Evolutionary conservation across 2,113 vertebrate genomes (phyloP).

Genomic region (Castor canadensis): DNA sequence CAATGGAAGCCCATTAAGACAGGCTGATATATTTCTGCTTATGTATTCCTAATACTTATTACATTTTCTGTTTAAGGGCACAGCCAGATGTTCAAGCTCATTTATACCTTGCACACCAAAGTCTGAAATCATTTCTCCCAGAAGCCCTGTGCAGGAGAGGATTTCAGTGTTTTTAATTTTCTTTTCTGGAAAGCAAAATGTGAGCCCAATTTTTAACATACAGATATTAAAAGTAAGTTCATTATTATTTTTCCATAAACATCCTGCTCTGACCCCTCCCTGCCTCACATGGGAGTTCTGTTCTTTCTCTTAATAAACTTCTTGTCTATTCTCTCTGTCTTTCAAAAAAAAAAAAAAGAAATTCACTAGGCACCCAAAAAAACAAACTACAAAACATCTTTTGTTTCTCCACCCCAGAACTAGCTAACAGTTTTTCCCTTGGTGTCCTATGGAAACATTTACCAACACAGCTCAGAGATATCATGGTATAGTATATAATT

Average conservation of each 20-base stretch:
- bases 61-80: background rate
- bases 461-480: background rate
- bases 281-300: too few relatives aligned
- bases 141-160: accelerated
- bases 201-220: background rate
- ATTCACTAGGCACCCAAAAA: background rate
- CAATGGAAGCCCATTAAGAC: background rate
- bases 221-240: background rate
- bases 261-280: too few relatives aligned
- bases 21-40: background rate
- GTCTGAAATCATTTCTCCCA: background rate
- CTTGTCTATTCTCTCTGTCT: too few relatives aligned
- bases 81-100: background rate
- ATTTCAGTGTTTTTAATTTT: background rate
- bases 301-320: too few relatives aligned
- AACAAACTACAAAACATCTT: background rate
- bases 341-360: background rate
- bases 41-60: background rate
- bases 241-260: too few relatives aligned
- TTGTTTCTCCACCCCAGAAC: background rate
- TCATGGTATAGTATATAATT: background rate
- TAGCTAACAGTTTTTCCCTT: background rate
- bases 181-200: background rate
- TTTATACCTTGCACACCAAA: background rate
- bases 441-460: background rate